phyloP scores from a whole-genome alignment of 2,888 invertebrate species.

The Zeuzera pyrina region DNA sequence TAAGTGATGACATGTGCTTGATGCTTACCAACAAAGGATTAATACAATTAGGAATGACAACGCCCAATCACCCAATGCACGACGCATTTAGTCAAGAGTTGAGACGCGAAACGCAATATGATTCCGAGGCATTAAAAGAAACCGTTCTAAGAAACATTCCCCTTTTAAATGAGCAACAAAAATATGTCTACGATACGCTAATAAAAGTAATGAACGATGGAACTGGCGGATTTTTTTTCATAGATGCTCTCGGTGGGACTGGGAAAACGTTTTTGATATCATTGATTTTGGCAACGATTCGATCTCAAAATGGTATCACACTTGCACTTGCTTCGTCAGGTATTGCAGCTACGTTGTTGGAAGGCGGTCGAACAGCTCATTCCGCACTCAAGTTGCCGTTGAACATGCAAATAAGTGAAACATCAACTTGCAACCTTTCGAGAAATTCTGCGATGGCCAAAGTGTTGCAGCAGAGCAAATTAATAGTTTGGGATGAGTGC shows the following conservation, averaged over 20 bases:
- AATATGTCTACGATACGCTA: slow-evolving; percentile 2
- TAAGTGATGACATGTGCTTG: slow-evolving; percentile 1
- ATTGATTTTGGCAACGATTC: slow-evolving; percentile 5
- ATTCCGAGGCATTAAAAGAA: not conserved
- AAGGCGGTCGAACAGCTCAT: not conserved
- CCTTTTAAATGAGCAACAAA: slow-evolving; percentile 4
- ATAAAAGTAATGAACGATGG: slow-evolving; percentile 4
- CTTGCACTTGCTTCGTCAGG: slow-evolving; percentile 3
- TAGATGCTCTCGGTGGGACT: slow-evolving; percentile 30
- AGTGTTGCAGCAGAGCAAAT: too few relatives aligned
- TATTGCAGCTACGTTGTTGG: too few relatives aligned
- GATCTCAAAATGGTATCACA: slow-evolving; percentile 1
- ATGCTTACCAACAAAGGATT: slow-evolving; percentile 2
- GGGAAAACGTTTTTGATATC: slow-evolving; percentile 34
- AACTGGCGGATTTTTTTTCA: slow-evolving; percentile 12
- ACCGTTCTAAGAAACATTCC: not conserved
- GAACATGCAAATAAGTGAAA: too few relatives aligned
- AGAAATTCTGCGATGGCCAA: too few relatives aligned
- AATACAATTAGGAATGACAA: too few relatives aligned
- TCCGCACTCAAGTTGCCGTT: too few relatives aligned
- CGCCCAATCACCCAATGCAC: slow-evolving; percentile 11
- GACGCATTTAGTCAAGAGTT: slow-evolving; percentile 8
- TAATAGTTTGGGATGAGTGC: too few relatives aligned
- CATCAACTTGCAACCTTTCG: too few relatives aligned
- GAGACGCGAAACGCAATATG: slow-evolving; percentile 1